Conservation (phyloP, 2,113 vertebrate genomes). For the Microtus richardsoni region DNA sequence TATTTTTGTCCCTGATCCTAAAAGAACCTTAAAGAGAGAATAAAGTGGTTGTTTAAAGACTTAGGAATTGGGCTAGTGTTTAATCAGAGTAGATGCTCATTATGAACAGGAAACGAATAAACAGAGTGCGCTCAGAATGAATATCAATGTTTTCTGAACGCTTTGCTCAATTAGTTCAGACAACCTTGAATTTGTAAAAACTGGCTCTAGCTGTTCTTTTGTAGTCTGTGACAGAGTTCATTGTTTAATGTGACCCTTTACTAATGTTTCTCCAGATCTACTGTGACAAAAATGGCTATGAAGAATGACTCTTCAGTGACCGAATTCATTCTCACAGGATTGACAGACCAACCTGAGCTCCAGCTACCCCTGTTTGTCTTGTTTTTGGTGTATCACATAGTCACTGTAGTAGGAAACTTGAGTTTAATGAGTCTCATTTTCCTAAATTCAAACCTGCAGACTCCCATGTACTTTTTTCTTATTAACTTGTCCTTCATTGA, state of each 20-base stretch:
- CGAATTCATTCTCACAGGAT: conserved; percentile 37
- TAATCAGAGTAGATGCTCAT: neutral
- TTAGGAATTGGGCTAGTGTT: neutral
- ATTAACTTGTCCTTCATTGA: conserved; percentile 60
- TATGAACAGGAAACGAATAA: neutral
- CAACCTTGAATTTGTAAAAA: neutral
- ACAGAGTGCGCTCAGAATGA: rapidly evolving
- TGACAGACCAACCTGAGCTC: conserved; percentile 31
- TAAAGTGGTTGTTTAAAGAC: neutral
- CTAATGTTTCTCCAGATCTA: neutral
- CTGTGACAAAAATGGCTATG: neutral
- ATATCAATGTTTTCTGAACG: neutral
- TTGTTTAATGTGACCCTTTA: neutral
- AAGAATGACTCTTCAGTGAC: conserved; percentile 22
- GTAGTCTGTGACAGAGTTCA: neutral
- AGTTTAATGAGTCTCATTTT: conserved; percentile 48
- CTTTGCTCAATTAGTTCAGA: neutral
- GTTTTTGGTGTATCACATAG: neutral
- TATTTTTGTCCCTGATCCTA: neutral
- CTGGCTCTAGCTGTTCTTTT: rapidly evolving
- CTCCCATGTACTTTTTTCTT: conserved; percentile 51
- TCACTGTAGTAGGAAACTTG: conserved; percentile 27
- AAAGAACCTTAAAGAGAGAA: neutral
- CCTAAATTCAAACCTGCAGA: conserved; percentile 44
- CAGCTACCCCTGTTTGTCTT: conserved; percentile 11